Evolutionary conservation across 1,140 invertebrate species (phyloP), one percentile per base, ranked within the genome.

Genomic region (Pantala flavescens): DNA sequence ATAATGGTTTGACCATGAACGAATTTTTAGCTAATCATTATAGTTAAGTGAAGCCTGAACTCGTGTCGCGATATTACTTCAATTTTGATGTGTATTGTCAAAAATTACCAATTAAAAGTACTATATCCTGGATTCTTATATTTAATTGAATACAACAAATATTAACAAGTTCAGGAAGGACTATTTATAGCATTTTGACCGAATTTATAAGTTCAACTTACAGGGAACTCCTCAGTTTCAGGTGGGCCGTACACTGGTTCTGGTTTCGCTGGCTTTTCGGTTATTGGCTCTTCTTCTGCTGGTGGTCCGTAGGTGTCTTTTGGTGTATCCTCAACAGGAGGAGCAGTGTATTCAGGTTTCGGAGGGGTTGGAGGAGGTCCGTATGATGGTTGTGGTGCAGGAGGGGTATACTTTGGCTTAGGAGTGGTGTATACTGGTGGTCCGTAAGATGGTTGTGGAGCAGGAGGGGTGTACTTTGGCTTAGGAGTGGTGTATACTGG

Each of bases 381-480:
- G 9, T 36, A 36, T 2, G 28, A 5, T 5, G 63, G 63, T 23
- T 2, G n/a, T 70, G 23, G 11, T 12, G 19, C 14, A 24, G 23
- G 73, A 63, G 28, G 28, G 9, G 9, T 9, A n/a, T 19, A 43
- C 73, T 63, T 72, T 72, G 49, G 23, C 23, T 23, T 23, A 19
- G 16, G 72, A 43, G 0, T 43, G 14, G 9, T 24, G 73, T 7
- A 43, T n/a, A n/a, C 14, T 28, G 24, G 10, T 43, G 71, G 16
- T n/a, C 23, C 23, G 11, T 70, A 21, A 11, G n/a, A 5, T 3
- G 63, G 23, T 70, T 2, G 23, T n/a, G n/a, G 63, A 36, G 74
- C 24, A n/a, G 76, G 76, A 63, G 76, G 74, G 36, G 36, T 73
- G 43, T 76, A 76, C 23, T 75, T 55, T 11, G 74, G 10, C 7